Evolutionary conservation across 1,140 invertebrate genomes (phyloP).

Genomic region (Venturia canescens): DNA sequence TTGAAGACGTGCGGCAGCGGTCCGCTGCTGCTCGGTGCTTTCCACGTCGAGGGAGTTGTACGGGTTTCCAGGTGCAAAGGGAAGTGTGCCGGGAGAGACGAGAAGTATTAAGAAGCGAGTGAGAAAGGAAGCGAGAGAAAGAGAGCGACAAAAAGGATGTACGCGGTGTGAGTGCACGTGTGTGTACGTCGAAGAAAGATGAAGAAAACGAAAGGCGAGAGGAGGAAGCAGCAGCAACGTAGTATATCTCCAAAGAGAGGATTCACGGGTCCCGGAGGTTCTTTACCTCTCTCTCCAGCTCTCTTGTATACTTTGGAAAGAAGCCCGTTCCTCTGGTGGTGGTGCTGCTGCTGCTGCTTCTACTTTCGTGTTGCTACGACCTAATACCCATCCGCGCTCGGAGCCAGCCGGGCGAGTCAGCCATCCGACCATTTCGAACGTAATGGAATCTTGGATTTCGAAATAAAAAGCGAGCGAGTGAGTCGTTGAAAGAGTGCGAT

Average conservation of each 20-base stretch:
- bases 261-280: slow-evolving; percentile 43
- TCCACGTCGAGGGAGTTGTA: slow-evolving; percentile 46
- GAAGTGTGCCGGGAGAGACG: slow-evolving; percentile 41
- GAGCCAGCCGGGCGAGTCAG: slow-evolving; percentile 24
- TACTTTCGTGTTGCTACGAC: slow-evolving; percentile 28
- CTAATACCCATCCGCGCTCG: slow-evolving; percentile 46
- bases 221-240: slow-evolving; percentile 13
- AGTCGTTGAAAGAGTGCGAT: not conserved
- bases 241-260: slow-evolving; percentile 47
- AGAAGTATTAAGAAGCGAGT: not conserved
- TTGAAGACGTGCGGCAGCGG: slow-evolving; percentile 50
- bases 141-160: slow-evolving; percentile 18
- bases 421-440: slow-evolving; percentile 39
- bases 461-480: slow-evolving; percentile 24
- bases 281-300: slow-evolving; percentile 13
- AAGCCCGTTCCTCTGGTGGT: slow-evolving; percentile 45
- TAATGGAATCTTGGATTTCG: slow-evolving; percentile 47
- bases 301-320: slow-evolving; percentile 41
- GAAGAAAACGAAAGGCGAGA: slow-evolving; percentile 28
- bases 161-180: slow-evolving; percentile 19
- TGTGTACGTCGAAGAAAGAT: slow-evolving; percentile 28
- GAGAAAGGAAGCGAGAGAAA: not conserved
- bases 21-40: not conserved
- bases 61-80: slow-evolving; percentile 48
- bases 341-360: no score